Evolutionary conservation across 1,140 invertebrate species (phyloP).

Genomic region (Atta texana): DNA sequence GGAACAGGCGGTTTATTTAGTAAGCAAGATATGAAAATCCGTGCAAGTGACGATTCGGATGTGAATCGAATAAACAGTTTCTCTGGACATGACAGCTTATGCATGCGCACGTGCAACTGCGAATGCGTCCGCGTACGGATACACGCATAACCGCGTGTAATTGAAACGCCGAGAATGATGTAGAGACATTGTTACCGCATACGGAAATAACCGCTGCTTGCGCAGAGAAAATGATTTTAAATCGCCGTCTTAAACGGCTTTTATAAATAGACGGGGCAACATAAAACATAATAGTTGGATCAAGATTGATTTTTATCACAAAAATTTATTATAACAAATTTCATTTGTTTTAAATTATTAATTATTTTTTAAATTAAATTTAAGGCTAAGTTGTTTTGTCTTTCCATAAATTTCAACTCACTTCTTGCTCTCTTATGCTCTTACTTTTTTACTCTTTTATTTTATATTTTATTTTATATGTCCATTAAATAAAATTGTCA

Average conservation of each 20-base stretch:
- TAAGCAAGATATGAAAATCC: slow-evolving; percentile 58
- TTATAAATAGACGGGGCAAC: background rate
- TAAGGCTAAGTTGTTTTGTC: no score
- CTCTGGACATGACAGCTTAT: slow-evolving; percentile 58
- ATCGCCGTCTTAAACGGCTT: background rate
- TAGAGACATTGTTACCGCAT: slow-evolving; percentile 42
- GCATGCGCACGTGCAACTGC: slow-evolving; percentile 43
- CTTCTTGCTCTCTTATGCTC: no score
- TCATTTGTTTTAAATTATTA: background rate
- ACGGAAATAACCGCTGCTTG: slow-evolving; percentile 23
- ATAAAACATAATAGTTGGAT: background rate
- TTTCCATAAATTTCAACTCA: no score
- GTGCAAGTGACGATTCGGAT: slow-evolving; percentile 51
- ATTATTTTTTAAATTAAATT: no score
- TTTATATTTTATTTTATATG: no score
- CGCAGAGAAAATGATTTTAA: background rate
- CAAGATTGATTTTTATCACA: background rate
- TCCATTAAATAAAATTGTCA: no score
- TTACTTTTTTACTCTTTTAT: no score
- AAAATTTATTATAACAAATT: background rate
- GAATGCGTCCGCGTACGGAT: slow-evolving; percentile 44
- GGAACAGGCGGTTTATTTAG: slow-evolving; percentile 42
- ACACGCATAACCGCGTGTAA: slow-evolving; percentile 48
- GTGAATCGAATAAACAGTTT: slow-evolving; percentile 59
- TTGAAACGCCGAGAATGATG: slow-evolving; percentile 62